These are phyloP conservation scores for Camelus dromedarius DNA, from an alignment of 2,113 vertebrate species.

Conservation along the genomic window DNA sequence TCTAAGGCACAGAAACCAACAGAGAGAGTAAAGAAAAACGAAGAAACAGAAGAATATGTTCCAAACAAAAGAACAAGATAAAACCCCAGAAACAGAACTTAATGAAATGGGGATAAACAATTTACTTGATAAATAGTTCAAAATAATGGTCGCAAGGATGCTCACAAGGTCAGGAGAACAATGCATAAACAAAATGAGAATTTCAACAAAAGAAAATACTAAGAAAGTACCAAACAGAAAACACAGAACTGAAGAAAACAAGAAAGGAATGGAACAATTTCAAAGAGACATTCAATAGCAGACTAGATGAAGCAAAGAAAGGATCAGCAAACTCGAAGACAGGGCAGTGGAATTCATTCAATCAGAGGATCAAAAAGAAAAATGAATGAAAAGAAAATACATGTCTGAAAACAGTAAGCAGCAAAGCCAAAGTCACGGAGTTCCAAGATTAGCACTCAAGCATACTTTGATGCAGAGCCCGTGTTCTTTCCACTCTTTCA, in stretches of 20 bases:
- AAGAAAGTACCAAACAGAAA: background rate
- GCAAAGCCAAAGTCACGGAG: background rate
- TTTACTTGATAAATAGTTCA: background rate
- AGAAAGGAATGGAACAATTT: background rate
- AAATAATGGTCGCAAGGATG: background rate
- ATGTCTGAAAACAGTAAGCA: background rate
- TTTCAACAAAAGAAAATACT: background rate
- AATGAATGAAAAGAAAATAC: background rate
- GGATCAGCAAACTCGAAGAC: background rate
- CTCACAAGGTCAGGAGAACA: background rate
- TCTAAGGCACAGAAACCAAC: background rate
- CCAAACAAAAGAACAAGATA: background rate
- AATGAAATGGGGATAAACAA: background rate
- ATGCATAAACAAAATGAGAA: background rate
- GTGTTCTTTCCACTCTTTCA: background rate
- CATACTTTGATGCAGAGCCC: background rate
- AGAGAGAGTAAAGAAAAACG: background rate
- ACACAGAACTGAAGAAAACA: background rate
- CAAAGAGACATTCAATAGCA: background rate
- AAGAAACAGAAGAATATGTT: background rate
- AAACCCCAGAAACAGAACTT: background rate
- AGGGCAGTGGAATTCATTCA: background rate
- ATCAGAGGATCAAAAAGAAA: background rate
- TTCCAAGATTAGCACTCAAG: background rate
- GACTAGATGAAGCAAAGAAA: background rate